Base-by-base conservation (phyloP, 1,140 invertebrate genomes). In the Brachionus paranguensis region DNA sequence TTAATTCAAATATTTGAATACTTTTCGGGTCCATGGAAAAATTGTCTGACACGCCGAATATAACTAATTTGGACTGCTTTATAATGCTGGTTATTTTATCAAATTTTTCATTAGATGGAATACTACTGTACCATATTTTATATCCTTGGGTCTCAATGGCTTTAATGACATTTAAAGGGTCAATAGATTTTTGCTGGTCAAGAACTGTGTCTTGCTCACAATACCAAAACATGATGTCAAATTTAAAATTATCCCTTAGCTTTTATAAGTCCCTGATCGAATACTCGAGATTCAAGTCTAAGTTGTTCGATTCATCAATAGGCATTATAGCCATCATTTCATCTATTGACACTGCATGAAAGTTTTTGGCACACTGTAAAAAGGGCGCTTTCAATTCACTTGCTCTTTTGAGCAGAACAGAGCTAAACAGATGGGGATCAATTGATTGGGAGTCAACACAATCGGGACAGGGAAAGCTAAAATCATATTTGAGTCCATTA, bases 311-410 rank as follows among this genome's bases (percentile, higher is more conserved):
- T 55, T 85, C 86, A 84, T 87, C 86, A 3, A 86, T 84, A 37
- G 88, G 88, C 86, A 88, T 87, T 37, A 87, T 85, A 60, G 86
- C 88, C 8, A 79, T 37, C 78, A 89, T 84, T 84, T 89, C 88
- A 2, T 85, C 84, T 85, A 89, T 87, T 7, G 88, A 88, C 7
- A 88, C 85, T 55, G 86, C 87, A 86, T 89, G 89, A 86, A 89
- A 89, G 68, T 86, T 87, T 74, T 87, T 89, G 47, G 86, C 86
- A 84, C 89, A 89, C 83, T 89, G 89, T 20, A 89, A 84, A 78
- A 89, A 89, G 6, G 87, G 87, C 4, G 88, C 88, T 33, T 87
- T 87, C 12, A 86, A 84, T 60, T 88, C 86, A n/a, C 84, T 86
- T 3, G 88, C 88, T 70, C 86, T 78, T 43, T 86, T 86, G 1